phyloP scores from a whole-genome alignment of 2,888 invertebrate species.

The Platycnemis pennipes region DNA sequence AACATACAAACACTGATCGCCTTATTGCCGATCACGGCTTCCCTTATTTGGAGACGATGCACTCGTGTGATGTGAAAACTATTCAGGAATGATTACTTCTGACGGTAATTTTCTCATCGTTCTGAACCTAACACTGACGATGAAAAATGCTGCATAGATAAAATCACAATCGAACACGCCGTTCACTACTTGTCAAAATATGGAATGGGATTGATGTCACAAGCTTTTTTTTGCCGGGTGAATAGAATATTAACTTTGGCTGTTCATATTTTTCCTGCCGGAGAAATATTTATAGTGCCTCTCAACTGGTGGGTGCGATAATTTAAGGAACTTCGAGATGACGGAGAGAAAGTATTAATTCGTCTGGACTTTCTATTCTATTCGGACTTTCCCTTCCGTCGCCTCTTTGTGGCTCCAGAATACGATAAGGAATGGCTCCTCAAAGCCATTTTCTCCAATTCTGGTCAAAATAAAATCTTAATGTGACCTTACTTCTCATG shows the following conservation, averaged over 20 bases:
- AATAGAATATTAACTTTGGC: background rate
- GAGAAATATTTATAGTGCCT: conserved; percentile 10
- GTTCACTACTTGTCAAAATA: background rate
- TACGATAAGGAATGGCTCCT: conserved; percentile 4
- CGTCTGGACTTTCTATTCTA: conserved; percentile 46
- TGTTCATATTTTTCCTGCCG: background rate
- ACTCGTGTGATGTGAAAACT: background rate
- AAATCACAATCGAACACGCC: background rate
- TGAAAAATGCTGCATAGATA: background rate
- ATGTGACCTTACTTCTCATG: too few species aligned
- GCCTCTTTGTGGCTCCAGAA: background rate
- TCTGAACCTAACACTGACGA: background rate
- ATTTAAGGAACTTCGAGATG: conserved; percentile 36
- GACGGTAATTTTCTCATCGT: background rate
- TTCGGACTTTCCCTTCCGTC: conserved; percentile 42
- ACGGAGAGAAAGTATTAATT: conserved; percentile 57
- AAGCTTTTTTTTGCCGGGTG: background rate
- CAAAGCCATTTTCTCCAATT: background rate
- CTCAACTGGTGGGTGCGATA: conserved; percentile 37
- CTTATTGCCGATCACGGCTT: background rate
- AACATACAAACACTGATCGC: too few species aligned
- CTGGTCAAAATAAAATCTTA: background rate
- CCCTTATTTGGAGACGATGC: background rate
- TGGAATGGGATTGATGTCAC: background rate
- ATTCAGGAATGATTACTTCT: background rate